Base-by-base conservation (phyloP, 2,888 invertebrate species). In the Seira ritae region DNA sequence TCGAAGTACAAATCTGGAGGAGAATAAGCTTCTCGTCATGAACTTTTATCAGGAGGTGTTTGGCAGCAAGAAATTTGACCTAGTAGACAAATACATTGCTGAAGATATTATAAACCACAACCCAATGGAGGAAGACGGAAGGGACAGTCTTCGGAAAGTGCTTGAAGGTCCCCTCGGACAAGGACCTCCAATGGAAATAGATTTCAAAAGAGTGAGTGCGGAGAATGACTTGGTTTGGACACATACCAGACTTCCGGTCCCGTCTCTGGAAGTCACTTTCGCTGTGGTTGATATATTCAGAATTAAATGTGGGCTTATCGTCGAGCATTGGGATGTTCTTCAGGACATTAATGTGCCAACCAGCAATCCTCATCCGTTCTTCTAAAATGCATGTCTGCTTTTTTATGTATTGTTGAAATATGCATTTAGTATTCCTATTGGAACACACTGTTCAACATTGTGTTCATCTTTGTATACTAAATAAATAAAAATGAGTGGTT, bases 261-360 rank as follows among this genome's bases (percentile, higher is more conserved):
- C 70, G 0, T 67, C 73, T 6, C 12, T 78, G 8, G 79, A 78
- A n/a, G 62, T 46, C 6, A 71, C 70, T 1, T 86, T 62, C 42
- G 86, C 86, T 2, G 76, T 72, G 6, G 78, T 81, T 0, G 86
- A 86, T 46, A 84, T 86, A 17, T 86, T 86, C 60, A 46, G 84
- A 22, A 75, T 86, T 15, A 65, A 79, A 65, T 86, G 86, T 67
- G 74, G 80, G 19, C 6, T 68, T 17, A 79, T 86, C 37, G 60
- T 69, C 37, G 86, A 86, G 67, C 84, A 86, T 71, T 86, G 86
- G 86, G 86, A 86, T 72, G 86, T 81, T 3, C 10, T 81, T 4
- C 86, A 86, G 42, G 84, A 84, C 19, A 74, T 50, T 1, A 76
- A 55, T 73, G 0, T 24, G 3, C 46, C 22, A 1, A 42, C 80